Evolutionary conservation across 1,140 invertebrate species (phyloP), one percentile per base, ranked within the genome.

Genomic region (Macrocentrus cingulum): DNA sequence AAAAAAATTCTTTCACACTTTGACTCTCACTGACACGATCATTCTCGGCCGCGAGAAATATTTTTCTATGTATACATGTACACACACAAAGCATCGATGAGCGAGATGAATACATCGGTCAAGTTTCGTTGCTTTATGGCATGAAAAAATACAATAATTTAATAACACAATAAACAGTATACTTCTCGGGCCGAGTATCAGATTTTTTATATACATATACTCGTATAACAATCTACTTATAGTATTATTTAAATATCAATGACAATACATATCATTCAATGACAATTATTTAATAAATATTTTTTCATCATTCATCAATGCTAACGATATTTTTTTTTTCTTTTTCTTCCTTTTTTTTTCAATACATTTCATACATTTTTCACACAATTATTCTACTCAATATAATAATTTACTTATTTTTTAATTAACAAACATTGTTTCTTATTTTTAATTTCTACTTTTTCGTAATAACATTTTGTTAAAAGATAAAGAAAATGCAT

Each of bases 71-170:
- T 34, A 11, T 11, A 34, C n/a, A n/a, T n/a, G n/a, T n/a, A n/a
- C n/a, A n/a, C n/a, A n/a, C 46, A 49, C 46, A 29, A 49, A 49
- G 46, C 46, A 49, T 49, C 46, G 46, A 49, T 49, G 25, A 29
- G 46, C 32, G 36, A 32, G 36, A 49, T 15, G 46, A 29, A 49
- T 34, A 34, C 36, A 34, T 49, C 46, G 46, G 16, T 23, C 20
- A 8, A 49, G 46, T 49, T 49, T 49, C 25, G 46, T 49, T 49
- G 46, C 46, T 49, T 49, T 29, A 29, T 49, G 29, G 9, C 22
- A 25, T 48, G 36, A 34, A 23, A 13, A n/a, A 25, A 32, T 8
- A 18, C 11, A 34, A 34, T 34, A 49, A 48, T 48, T 9, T 25
- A 49, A 16, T 32, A 32, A 49, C 34, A 34, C 11, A 16, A 49